Conservation (phyloP, 2,888 invertebrate species). For the Opisthograptis luteolata region DNA sequence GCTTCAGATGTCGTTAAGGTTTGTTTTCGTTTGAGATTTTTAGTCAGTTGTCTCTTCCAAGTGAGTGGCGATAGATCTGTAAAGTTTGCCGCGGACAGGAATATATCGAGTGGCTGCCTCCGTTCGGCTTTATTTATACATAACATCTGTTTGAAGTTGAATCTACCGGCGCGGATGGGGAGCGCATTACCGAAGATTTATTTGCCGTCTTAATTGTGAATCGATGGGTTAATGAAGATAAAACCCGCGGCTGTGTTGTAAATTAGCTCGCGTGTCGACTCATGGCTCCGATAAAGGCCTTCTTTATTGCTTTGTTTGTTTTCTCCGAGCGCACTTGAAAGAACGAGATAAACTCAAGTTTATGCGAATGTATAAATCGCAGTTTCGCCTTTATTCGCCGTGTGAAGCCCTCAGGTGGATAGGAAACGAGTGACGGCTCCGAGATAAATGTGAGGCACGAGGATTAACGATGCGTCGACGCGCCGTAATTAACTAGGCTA, state of each 20-base stretch:
- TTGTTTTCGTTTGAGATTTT: slow-evolving; percentile 51
- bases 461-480: slow-evolving; percentile 72
- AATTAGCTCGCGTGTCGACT: slow-evolving; percentile 85
- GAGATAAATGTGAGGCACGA: slow-evolving; percentile 64
- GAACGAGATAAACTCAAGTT: slow-evolving; percentile 80
- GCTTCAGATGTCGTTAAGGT: slow-evolving; percentile 50
- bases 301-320: slow-evolving; percentile 84
- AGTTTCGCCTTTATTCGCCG: slow-evolving; percentile 47
- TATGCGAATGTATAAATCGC: slow-evolving; percentile 78
- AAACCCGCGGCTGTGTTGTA: slow-evolving; percentile 83
- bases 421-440: slow-evolving; percentile 49
- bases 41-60: slow-evolving; percentile 60
- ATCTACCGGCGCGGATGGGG: slow-evolving; percentile 82
- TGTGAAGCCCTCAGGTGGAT: slow-evolving; percentile 48
- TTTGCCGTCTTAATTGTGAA: slow-evolving; percentile 84
- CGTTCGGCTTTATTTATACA: slow-evolving; percentile 84
- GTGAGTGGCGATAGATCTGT: slow-evolving; percentile 78
- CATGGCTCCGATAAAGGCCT: slow-evolving; percentile 81
- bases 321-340: slow-evolving; percentile 82
- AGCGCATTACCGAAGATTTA: slow-evolving; percentile 83
- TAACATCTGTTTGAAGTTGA: slow-evolving; percentile 84
- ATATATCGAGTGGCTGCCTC: slow-evolving; percentile 84
- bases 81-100: slow-evolving; percentile 83
- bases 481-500: slow-evolving; percentile 75
- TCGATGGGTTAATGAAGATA: slow-evolving; percentile 85